phyloP scores from a whole-genome alignment of 2,888 invertebrate species.

The Frankliniella fusca region DNA sequence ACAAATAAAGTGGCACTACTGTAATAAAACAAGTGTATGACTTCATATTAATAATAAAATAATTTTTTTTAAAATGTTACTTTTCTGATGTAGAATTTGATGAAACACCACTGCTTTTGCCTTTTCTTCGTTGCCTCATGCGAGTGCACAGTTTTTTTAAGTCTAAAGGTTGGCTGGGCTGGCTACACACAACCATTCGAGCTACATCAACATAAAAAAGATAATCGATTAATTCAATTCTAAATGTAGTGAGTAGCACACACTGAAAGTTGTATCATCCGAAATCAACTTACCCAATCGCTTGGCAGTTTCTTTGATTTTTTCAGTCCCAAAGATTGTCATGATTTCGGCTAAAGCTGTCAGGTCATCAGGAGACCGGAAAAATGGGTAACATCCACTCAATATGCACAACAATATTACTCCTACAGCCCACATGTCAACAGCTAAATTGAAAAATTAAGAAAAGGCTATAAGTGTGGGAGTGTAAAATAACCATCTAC shows the following conservation, averaged over 20 bases:
- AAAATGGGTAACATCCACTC: slow-evolving; percentile 77
- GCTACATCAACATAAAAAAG: slow-evolving; percentile 37
- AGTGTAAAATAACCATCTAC: not conserved
- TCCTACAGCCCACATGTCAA: slow-evolving; percentile 87
- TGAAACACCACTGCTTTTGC: slow-evolving; percentile 33
- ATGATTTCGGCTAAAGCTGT: slow-evolving; percentile 78
- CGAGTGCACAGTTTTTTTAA: slow-evolving; percentile 46
- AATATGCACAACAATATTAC: slow-evolving; percentile 75
- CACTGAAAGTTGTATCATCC: slow-evolving; percentile 36
- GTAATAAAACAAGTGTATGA: too few relatives aligned
- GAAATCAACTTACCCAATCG: slow-evolving; percentile 55
- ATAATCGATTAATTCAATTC: slow-evolving; percentile 2
- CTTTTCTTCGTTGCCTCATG: slow-evolving; percentile 41
- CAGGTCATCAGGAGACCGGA: slow-evolving; percentile 73
- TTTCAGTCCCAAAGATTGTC: slow-evolving; percentile 68
- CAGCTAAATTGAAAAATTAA: slow-evolving; percentile 52
- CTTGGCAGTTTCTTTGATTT: slow-evolving; percentile 63
- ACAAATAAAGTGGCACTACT: too few relatives aligned
- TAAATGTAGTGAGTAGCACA: slow-evolving; percentile 35
- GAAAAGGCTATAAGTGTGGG: not conserved
- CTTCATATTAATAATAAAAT: not conserved
- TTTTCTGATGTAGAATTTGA: not conserved
- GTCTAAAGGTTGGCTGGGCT: slow-evolving; percentile 43
- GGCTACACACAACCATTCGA: slow-evolving; percentile 42
- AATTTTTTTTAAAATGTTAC: not conserved